Conservation (phyloP, 1,140 invertebrate species). For the Lepidurus couesii region DNA sequence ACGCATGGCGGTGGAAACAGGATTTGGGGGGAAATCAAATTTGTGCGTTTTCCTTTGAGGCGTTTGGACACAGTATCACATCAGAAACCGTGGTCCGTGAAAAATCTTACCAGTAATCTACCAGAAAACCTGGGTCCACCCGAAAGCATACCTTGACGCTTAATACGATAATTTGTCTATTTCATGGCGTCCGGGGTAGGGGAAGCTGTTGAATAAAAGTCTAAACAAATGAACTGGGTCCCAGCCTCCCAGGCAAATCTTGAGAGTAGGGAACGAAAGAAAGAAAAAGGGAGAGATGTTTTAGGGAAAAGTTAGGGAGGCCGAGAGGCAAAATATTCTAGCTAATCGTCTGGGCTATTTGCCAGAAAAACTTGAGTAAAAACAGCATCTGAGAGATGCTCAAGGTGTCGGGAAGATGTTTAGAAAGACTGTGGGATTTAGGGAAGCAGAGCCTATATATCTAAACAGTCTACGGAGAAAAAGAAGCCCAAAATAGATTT, state of each 20-base stretch:
- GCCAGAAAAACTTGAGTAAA: conserved; percentile 15
- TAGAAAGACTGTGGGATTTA: not conserved
- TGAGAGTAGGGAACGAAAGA: no score
- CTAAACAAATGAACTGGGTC: no score
- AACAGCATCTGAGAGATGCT: not conserved
- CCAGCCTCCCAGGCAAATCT: no score
- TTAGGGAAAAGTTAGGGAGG: not conserved
- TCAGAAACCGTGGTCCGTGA: not conserved
- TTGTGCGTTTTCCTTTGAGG: not conserved
- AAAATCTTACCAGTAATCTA: not conserved
- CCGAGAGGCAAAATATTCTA: not conserved
- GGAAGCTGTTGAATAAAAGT: no score
- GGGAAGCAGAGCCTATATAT: not conserved
- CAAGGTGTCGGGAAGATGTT: conserved; percentile 9
- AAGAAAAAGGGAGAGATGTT: no score
- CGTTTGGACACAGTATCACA: not conserved
- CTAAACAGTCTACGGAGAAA: conserved; percentile 4
- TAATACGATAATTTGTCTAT: conserved; percentile 8
- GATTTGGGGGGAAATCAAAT: not conserved
- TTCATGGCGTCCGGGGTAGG: not conserved
- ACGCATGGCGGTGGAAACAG: not conserved
- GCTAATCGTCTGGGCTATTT: not conserved
- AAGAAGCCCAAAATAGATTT: not conserved
- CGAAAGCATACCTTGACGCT: not conserved
- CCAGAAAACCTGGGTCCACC: not conserved